Evolutionary conservation across 1,140 invertebrate genomes (phyloP).

Genomic region (Conopomorpha cramerella): DNA sequence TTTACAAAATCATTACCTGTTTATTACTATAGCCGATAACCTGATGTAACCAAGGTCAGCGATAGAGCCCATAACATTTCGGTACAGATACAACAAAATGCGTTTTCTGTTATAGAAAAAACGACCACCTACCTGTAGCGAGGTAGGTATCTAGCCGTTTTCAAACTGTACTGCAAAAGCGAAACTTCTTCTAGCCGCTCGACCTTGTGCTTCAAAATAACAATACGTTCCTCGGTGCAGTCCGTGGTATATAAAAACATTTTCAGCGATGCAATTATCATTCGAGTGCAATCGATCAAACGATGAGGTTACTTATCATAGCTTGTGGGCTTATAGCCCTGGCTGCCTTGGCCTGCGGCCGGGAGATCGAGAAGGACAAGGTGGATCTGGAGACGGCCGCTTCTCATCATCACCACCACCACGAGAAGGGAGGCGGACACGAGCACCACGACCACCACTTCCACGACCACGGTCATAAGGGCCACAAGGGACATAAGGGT

Average conservation of each 20-base stretch:
- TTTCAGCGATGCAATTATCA: slow-evolving; percentile 24
- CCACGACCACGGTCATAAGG: slow-evolving; percentile 58
- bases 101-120: no score
- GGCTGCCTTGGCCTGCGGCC: slow-evolving; percentile 22
- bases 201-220: no score
- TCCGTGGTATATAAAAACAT: slow-evolving; percentile 50
- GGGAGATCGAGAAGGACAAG: slow-evolving; percentile 33
- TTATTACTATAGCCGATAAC: no score
- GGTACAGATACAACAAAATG: no score
- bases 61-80: no score
- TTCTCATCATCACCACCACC: slow-evolving; percentile 35
- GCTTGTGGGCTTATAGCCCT: slow-evolving; percentile 35
- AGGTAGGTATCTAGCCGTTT: no score
- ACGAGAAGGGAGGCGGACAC: slow-evolving; percentile 58
- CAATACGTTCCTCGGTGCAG: no score
- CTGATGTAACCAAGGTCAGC: no score
- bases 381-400: slow-evolving; percentile 61
- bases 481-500: slow-evolving; percentile 65
- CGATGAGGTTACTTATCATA: slow-evolving; percentile 33
- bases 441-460: slow-evolving; percentile 62
- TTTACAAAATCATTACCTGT: no score
- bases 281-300: slow-evolving; percentile 20
- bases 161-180: no score
- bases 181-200: no score
- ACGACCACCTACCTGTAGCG: no score